These are phyloP conservation scores for Coregonus ussuriensis DNA, from an alignment of 2,797 vertebrate species.

Conservation along the genomic window DNA sequence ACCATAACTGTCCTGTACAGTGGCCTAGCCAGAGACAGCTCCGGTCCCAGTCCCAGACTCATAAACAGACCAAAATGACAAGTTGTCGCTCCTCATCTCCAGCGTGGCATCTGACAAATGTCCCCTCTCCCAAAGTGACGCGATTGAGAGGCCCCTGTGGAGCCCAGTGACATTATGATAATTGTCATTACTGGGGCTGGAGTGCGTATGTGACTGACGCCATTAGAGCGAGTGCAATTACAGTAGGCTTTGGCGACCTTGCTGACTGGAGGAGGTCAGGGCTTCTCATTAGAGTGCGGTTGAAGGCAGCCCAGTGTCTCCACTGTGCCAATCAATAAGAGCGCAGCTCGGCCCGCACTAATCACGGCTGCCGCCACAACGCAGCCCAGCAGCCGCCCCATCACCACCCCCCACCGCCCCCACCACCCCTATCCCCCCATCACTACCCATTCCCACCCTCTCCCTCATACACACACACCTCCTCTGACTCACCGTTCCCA, in stretches of 20 bases:
- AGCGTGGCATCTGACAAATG: constrained; percentile 59
- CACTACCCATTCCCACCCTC: constrained; percentile 14
- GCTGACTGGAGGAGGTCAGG: constrained; percentile 84
- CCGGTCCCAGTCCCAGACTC: constrained; percentile 17
- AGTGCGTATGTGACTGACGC: constrained; percentile 81
- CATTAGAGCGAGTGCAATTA: constrained; percentile 87
- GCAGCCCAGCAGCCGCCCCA: constrained; percentile 65
- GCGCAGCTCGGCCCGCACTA: constrained; percentile 76
- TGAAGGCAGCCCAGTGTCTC: constrained; percentile 84
- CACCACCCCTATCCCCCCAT: constrained; percentile 22
- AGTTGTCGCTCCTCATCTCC: constrained; percentile 40
- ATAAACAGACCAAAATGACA: constrained; percentile 32
- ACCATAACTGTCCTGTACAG: background rate
- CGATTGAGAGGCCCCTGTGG: constrained; percentile 72
- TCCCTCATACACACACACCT: constrained; percentile 22
- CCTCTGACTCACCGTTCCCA: background rate
- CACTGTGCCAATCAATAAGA: constrained; percentile 84
- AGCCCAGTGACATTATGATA: constrained; percentile 80
- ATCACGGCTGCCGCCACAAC: constrained; percentile 74
- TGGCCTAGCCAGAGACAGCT: background rate
- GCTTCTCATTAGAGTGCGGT: constrained; percentile 84
- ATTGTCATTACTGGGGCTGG: constrained; percentile 82
- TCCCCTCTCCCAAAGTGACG: constrained; percentile 61
- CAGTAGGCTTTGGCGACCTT: constrained; percentile 84
- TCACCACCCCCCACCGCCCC: constrained; percentile 23